Evolutionary conservation across 1,140 invertebrate species (phyloP).

Genomic region (Papilio aristodemus): DNA sequence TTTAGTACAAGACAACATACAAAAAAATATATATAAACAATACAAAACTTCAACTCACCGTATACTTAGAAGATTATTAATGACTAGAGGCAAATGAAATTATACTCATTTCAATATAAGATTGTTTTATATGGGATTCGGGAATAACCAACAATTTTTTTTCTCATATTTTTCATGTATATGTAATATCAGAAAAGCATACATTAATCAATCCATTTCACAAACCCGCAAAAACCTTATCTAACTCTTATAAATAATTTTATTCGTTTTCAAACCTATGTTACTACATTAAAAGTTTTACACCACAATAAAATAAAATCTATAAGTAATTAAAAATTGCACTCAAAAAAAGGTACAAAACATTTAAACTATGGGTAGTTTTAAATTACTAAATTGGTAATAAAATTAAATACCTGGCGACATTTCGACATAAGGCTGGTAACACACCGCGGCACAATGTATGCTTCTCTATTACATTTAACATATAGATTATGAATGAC

Average conservation of each 20-base stretch:
- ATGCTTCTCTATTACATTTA: conserved; percentile 39
- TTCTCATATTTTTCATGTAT: conserved; percentile 35
- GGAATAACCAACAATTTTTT: conserved; percentile 31
- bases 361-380: conserved; percentile 24
- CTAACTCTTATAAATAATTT: conserved; percentile 29
- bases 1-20: conserved; percentile 29
- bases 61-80: no score
- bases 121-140: conserved; percentile 1
- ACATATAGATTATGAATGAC: conserved; percentile 29
- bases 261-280: conserved; percentile 26
- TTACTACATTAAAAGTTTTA: not conserved
- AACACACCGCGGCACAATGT: conserved; percentile 36
- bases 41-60: not conserved
- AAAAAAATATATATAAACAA: not conserved
- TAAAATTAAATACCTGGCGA: conserved; percentile 3
- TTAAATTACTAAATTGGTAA: conserved; percentile 17
- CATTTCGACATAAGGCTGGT: conserved; percentile 10
- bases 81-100: not conserved
- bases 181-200: conserved; percentile 43
- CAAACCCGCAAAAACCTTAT: conserved; percentile 25
- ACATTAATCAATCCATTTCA: conserved; percentile 36
- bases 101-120: not conserved
- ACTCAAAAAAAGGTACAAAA: conserved; percentile 22
- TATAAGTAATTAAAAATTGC: no score
- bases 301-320: not conserved